Percentiles rank a stretch among this genome's conserved stretches.
Conservation (phyloP, 2,797 vertebrate species). For the Peromyscus aztecus region DNA sequence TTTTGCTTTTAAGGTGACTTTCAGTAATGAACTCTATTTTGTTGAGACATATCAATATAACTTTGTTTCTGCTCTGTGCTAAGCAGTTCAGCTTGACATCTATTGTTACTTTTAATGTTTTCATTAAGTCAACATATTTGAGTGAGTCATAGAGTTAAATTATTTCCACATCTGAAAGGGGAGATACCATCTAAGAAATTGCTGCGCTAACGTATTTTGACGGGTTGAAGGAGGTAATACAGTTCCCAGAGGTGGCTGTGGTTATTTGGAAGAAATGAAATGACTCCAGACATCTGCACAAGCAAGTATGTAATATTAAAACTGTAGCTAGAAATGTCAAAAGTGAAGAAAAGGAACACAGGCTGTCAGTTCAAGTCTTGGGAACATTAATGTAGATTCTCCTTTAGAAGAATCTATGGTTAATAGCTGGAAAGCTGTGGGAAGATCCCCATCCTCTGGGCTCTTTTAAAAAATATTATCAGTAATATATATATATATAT, state of each 20-base stretch:
- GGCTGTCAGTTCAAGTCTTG: background rate
- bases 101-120: constrained; percentile 73
- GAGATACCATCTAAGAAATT: constrained; percentile 52
- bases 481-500: too few relatives aligned
- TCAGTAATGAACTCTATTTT: constrained; percentile 65
- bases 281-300: constrained; percentile 12
- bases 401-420: background rate
- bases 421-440: background rate
- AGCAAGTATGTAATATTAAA: constrained; percentile 9
- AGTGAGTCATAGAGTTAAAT: constrained; percentile 59
- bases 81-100: constrained; percentile 58
- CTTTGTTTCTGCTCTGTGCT: constrained; percentile 54
- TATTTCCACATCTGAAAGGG: constrained; percentile 59
- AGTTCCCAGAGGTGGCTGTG: constrained; percentile 38
- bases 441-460: background rate
- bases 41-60: constrained; percentile 52
- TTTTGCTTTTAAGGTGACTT: constrained; percentile 75
- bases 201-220: constrained; percentile 55
- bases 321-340: constrained; percentile 19
- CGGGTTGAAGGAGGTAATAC: constrained; percentile 1
- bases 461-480: background rate
- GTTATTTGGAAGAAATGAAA: constrained; percentile 54
- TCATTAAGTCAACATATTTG: constrained; percentile 62
- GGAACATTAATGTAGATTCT: background rate
- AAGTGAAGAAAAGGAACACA: background rate